phyloP scores from a whole-genome alignment of 2,113 vertebrate genomes.

The Eidolon helvum region DNA sequence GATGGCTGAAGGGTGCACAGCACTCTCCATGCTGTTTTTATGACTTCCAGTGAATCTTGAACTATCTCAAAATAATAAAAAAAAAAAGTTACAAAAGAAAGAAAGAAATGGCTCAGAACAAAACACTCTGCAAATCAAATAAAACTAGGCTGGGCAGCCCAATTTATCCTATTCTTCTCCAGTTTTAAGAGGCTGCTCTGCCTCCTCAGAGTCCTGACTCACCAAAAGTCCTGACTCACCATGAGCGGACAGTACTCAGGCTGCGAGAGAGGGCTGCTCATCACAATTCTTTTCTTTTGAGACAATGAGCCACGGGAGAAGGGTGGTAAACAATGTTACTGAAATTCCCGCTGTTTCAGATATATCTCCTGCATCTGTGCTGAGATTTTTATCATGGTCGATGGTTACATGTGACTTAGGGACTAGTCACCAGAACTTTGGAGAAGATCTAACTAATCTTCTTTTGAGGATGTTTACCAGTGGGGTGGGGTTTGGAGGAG shows the following conservation, averaged over 20 bases:
- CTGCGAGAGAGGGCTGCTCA: background rate
- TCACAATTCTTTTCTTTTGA: background rate
- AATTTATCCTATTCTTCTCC: background rate
- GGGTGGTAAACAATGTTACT: background rate
- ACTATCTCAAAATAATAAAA: background rate
- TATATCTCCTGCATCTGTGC: background rate
- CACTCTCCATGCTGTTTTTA: background rate
- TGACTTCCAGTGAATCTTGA: background rate
- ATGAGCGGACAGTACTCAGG: background rate
- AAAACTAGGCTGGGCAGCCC: background rate
- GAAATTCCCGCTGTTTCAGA: background rate
- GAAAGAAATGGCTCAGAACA: background rate
- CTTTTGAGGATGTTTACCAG: too few species aligned
- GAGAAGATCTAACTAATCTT: background rate
- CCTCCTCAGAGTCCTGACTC: background rate
- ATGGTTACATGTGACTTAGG: background rate
- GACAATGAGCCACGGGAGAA: background rate
- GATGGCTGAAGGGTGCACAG: rapidly evolving
- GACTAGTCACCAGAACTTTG: background rate
- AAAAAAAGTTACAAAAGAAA: background rate
- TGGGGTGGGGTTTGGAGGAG: background rate
- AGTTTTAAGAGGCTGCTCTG: background rate
- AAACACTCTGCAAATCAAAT: background rate
- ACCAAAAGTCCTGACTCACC: background rate
- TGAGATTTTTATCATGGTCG: background rate